Evolutionary conservation across 2,113 vertebrate species (phyloP), one percentile per base, ranked within the genome.

Genomic region (Otus sunia): DNA sequence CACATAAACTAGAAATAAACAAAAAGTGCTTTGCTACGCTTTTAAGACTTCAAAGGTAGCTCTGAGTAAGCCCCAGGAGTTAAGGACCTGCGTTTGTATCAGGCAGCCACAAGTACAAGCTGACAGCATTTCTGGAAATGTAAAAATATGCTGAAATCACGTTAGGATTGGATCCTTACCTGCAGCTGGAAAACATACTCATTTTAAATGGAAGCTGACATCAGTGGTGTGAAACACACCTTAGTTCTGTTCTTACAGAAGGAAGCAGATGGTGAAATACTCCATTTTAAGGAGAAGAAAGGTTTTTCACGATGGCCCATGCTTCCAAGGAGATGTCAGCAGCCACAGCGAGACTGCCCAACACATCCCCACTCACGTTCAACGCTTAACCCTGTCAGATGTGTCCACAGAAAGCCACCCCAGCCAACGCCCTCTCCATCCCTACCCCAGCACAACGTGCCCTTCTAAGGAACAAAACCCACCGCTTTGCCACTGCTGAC

Each of bases 301-400:
- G 26, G 11, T n/a, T 53, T 34, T 58, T 32, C 67, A 43, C 67
- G 18, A 15, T 3, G 8, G n/a, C 9, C 30, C 37, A 6, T 15
- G n/a, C 58, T 92, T 58, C 63, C 27, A 25, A 71, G 49, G 32
- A 41, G 43, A n/a, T 12, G 64, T n/a, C 4, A 1, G 19, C 4
- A 27, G 30, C 64, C 60, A 15, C 11, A 10, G 29, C 12, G 41
- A 39, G 58, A 16, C n/a, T 2, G 27, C 58, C 32, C 52, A 6
- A 26, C 27, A 21, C 43, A 2, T 6, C 32, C 26, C 32, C 15
- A 1, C 78, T 20, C 21, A 6, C 1, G 0, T 13, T 30, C n/a
- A 4, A 18, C 7, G 1, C 50, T 53, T 6, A 7, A 30, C 32
- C 37, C 39, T 1, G 8, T 8, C 8, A 12, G 72, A 60, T 5